Percentiles rank a stretch among this genome's conserved stretches.
Conservation (phyloP, 1,140 invertebrate genomes). For the Drosophila pallidifrons region DNA sequence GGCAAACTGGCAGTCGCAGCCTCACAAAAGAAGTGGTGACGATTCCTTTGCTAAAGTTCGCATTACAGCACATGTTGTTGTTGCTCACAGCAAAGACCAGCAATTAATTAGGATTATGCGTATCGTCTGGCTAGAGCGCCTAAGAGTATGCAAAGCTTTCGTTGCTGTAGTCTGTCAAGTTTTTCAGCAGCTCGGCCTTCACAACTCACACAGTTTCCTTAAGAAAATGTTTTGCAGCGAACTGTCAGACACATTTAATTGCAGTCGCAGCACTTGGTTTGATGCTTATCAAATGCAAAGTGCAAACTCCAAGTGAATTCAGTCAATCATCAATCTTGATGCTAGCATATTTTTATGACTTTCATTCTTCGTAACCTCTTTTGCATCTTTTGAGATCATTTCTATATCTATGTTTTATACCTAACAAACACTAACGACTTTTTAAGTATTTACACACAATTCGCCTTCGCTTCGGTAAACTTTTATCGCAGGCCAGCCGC, state of each 20-base stretch:
- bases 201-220: constrained; percentile 68
- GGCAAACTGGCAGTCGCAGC: constrained; percentile 4
- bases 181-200: constrained; percentile 63
- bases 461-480: constrained; percentile 47
- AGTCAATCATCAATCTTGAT: constrained; percentile 64
- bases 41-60: background rate
- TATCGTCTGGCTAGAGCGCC: constrained; percentile 60
- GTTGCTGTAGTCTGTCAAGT: background rate
- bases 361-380: background rate
- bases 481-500: constrained; percentile 57
- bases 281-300: no score
- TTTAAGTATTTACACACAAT: constrained; percentile 80
- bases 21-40: background rate
- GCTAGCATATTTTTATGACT: constrained; percentile 64
- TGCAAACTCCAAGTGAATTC: constrained; percentile 20
- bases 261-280: constrained; percentile 12
- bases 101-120: constrained; percentile 81
- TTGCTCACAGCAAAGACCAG: constrained; percentile 49
- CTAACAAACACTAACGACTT: constrained; percentile 65
- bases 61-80: constrained; percentile 31
- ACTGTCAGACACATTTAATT: constrained; percentile 50
- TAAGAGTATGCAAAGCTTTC: constrained; percentile 70
- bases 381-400: background rate
- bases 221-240: constrained; percentile 68
- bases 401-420: constrained; percentile 21